Base-by-base conservation (phyloP, 2,797 vertebrate genomes). In the Pygocentrus nattereri region DNA sequence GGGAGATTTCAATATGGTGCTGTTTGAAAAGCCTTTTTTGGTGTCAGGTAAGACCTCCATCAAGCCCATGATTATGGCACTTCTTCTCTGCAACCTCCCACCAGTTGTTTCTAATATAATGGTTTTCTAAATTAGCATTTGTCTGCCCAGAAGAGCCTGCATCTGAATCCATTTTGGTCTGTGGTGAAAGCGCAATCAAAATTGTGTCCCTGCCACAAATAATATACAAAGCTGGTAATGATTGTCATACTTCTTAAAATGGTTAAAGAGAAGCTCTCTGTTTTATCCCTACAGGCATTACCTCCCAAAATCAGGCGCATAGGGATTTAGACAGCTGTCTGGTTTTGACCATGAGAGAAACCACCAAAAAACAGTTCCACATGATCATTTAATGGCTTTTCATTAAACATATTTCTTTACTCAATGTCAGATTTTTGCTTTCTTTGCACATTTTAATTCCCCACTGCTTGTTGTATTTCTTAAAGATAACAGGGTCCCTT, bases 141-240 rank as follows among this genome's bases (percentile, higher is more conserved):
- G 16, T 64, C 56, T 12, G 4, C 62, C 49, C 61, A 77, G 27
- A 80, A 64, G 27, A 64, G 78, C 56, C 52, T 23, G 56, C 38
- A 50, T 83, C 74, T 71, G 31, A 5, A 41, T 65, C 41, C 72
- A 69, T 75, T 34, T 82, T 72, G 4, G 49, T 52, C 38, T 56
- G 31, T 12, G 27, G 64, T 61, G 21, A 44, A 77, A 50, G 71
- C 78, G 71, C 74, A 85, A 80, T 84, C 77, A 82, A 73, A 85
- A 69, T 73, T 31, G 31, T 23, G 34, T 72, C 77, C 27, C 74
- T 21, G 13, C 71, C 80, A 44, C 80, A 75, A 74, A 79, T 70
- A 73, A 58, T 58, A 79, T 49, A 76, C 79, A 86, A 86, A 82
- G 79, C 80, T 68, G 78, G 13, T 64, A 23, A 7, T 70, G 82